Conservation (phyloP, 2,797 vertebrate species). For the Notoglanidium macrostoma region DNA sequence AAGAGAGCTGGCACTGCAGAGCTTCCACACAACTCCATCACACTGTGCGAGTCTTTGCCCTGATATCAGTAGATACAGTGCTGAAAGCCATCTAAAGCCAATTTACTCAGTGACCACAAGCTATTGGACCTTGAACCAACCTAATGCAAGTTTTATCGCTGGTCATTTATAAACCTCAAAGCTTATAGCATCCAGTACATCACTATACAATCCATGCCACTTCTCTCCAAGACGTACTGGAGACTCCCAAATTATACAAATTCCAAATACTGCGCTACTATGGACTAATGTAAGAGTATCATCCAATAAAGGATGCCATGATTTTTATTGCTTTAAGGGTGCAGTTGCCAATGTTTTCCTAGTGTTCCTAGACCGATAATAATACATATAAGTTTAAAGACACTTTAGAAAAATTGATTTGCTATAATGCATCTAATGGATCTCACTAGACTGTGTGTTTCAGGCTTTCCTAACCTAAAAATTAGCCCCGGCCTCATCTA, state of each 20-base stretch:
- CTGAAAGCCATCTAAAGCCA: constrained; percentile 13
- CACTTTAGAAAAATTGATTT: not conserved
- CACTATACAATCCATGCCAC: not conserved
- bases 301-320: not conserved
- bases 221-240: not conserved
- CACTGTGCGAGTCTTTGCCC: not conserved
- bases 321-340: not conserved
- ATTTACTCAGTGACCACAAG: constrained; percentile 2
- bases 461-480: not conserved
- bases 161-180: not conserved
- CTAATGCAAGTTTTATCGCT: constrained; percentile 9
- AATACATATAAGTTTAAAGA: not conserved
- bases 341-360: not conserved
- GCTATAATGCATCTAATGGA: not conserved
- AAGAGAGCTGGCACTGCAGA: not conserved
- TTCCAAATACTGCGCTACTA: not conserved
- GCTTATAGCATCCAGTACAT: not conserved
- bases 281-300: not conserved
- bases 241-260: not conserved
- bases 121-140: not conserved
- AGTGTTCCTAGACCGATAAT: not conserved
- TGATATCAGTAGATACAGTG: not conserved
- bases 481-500: not conserved
- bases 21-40: constrained; percentile 2
- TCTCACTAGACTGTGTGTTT: not conserved